Conservation (phyloP, 2,888 invertebrate species). For the Epirrita christyi region DNA sequence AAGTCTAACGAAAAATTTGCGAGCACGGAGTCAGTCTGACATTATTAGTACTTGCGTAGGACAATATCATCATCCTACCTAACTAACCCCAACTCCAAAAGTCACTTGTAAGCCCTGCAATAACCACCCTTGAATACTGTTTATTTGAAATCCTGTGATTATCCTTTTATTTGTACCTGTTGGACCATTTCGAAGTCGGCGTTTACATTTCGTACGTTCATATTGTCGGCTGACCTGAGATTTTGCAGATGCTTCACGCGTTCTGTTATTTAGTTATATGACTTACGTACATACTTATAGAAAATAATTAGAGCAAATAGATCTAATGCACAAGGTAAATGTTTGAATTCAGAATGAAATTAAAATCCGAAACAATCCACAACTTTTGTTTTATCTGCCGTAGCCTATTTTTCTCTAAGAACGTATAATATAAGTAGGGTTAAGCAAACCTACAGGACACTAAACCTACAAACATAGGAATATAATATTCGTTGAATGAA, state of each 20-base stretch:
- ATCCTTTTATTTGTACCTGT: constrained; percentile 72
- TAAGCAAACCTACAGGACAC: background rate
- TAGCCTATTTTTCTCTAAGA: background rate
- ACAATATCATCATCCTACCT: constrained; percentile 23
- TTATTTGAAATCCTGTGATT: constrained; percentile 64
- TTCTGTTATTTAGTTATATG: background rate
- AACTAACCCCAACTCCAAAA: constrained; percentile 15
- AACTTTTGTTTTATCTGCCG: background rate
- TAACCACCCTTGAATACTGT: constrained; percentile 37
- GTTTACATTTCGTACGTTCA: constrained; percentile 20
- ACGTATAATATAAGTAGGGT: background rate
- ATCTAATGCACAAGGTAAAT: background rate
- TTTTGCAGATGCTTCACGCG: constrained; percentile 16
- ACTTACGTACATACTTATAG: background rate
- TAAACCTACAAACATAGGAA: too few species aligned
- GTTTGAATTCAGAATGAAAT: background rate
- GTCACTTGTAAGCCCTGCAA: constrained; percentile 15
- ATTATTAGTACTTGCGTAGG: constrained; percentile 1
- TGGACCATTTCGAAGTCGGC: constrained; percentile 68
- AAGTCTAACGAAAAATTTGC: background rate
- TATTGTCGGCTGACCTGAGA: constrained; percentile 51
- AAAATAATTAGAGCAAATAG: background rate
- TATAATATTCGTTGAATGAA: too few species aligned
- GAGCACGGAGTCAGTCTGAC: background rate
- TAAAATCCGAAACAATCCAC: background rate